Evolutionary conservation across 2,113 vertebrate species (phyloP).

Genomic region (Dromiciops gliroides): DNA sequence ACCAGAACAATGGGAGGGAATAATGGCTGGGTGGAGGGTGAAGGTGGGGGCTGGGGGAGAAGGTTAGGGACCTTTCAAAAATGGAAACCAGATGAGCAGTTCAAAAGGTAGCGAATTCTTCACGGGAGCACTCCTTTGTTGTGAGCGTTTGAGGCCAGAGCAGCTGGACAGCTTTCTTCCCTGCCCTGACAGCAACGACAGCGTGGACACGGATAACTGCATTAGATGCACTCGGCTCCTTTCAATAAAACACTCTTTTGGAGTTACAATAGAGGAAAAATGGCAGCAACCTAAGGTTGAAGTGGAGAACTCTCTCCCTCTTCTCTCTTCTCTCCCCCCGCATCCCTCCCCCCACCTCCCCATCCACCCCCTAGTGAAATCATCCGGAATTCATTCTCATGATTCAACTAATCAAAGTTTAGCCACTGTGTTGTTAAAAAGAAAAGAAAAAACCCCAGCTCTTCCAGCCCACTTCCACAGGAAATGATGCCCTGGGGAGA

Average conservation of each 20-base stretch:
- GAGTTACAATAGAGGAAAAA: constrained; percentile 66
- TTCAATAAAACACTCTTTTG: constrained; percentile 76
- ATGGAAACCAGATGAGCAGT: constrained; percentile 71
- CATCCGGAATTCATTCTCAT: constrained; percentile 65
- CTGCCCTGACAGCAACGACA: constrained; percentile 53
- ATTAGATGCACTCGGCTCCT: constrained; percentile 74
- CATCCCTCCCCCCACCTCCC: neutral
- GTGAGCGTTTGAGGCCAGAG: constrained; percentile 61
- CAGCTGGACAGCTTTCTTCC: constrained; percentile 70
- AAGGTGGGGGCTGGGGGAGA: constrained; percentile 55
- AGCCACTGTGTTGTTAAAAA: constrained; percentile 52
- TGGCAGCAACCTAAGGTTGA: constrained; percentile 61
- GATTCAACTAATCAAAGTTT: constrained; percentile 61
- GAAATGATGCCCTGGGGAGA: constrained; percentile 49
- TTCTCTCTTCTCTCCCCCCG: neutral
- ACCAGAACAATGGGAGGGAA: constrained; percentile 14
- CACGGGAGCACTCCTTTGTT: constrained; percentile 66
- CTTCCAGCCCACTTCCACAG: constrained; percentile 65
- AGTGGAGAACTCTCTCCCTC: neutral
- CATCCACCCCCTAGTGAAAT: neutral
- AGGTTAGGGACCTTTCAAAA: constrained; percentile 76
- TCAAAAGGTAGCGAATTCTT: constrained; percentile 74
- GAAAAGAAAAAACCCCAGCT: constrained; percentile 22
- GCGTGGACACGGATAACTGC: constrained; percentile 66
- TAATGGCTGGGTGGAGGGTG: neutral